Evolutionary conservation across 2,888 invertebrate species (phyloP).

Genomic region (Phragmatobia fuliginosa): DNA sequence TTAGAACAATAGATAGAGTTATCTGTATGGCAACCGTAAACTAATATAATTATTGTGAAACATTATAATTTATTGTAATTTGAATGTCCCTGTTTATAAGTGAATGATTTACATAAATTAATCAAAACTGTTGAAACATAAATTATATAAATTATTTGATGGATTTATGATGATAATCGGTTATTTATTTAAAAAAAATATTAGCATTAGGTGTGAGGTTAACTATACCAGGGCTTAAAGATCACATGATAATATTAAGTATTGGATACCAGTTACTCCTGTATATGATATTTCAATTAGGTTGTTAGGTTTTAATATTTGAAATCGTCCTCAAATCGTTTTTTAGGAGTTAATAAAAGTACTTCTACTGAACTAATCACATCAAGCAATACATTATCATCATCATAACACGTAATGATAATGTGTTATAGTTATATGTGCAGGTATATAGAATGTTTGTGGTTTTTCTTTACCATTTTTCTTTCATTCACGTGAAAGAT

Average conservation of each 20-base stretch:
- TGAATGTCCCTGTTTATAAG: constrained; percentile 42
- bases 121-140: constrained; percentile 36
- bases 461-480: too few relatives aligned
- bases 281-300: background rate
- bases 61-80: constrained; percentile 41
- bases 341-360: too few relatives aligned
- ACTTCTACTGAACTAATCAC: too few relatives aligned
- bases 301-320: background rate
- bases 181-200: constrained; percentile 35
- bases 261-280: background rate
- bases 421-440: too few relatives aligned
- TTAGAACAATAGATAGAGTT: background rate
- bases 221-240: background rate
- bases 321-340: background rate
- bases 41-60: constrained; percentile 26
- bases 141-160: constrained; percentile 47
- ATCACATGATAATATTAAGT: background rate
- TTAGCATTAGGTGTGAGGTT: constrained; percentile 19
- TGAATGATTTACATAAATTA: constrained; percentile 50
- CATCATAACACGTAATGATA: too few relatives aligned
- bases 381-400: too few relatives aligned
- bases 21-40: constrained; percentile 24
- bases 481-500: too few relatives aligned
- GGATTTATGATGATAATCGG: constrained; percentile 39
- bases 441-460: too few relatives aligned